These are phyloP conservation scores for Drosophila planitibia DNA, from an alignment of 2,888 invertebrate species.

Conservation along the genomic window DNA sequence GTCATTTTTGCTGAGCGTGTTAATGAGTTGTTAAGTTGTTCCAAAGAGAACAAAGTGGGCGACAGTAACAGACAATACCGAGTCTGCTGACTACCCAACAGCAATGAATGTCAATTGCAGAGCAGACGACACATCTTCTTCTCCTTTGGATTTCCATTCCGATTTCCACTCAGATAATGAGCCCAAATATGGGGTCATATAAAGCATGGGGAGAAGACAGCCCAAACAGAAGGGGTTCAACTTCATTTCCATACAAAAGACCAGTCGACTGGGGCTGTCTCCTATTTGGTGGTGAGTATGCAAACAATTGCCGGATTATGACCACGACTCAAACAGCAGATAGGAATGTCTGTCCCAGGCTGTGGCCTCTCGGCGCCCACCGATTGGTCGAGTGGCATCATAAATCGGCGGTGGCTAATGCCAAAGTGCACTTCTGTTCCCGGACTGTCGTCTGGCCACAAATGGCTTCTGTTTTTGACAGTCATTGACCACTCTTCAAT, in stretches of 20 bases:
- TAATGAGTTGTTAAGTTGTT: slow-evolving; percentile 76
- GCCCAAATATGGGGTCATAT: slow-evolving; percentile 7
- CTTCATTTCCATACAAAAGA: slow-evolving; percentile 38
- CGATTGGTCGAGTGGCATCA: slow-evolving; percentile 54
- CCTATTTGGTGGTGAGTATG: slow-evolving; percentile 19
- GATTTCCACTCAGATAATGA: slow-evolving; percentile 30
- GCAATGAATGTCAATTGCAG: slow-evolving; percentile 80
- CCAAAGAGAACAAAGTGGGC: slow-evolving; percentile 48
- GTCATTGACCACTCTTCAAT: slow-evolving; percentile 42
- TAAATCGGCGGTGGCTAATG: slow-evolving; percentile 71
- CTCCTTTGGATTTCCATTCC: slow-evolving; percentile 20
- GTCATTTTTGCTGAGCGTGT: slow-evolving; percentile 57
- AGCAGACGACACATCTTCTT: slow-evolving; percentile 28
- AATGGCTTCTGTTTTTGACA: slow-evolving; percentile 64
- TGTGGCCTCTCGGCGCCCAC: slow-evolving; percentile 27
- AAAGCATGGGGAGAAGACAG: slow-evolving; percentile 8
- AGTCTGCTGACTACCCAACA: slow-evolving; percentile 47
- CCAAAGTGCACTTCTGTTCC: slow-evolving; percentile 61
- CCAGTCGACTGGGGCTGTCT: slow-evolving; percentile 7
- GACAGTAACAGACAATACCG: slow-evolving; percentile 16
- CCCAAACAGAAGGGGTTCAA: slow-evolving; percentile 13
- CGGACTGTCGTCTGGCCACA: slow-evolving; percentile 16
- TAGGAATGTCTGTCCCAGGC: neutral
- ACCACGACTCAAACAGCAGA: slow-evolving; percentile 16
- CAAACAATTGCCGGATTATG: slow-evolving; percentile 54